phyloP scores from a whole-genome alignment of 2,113 vertebrate genomes.

The Bujurquina vittata region DNA sequence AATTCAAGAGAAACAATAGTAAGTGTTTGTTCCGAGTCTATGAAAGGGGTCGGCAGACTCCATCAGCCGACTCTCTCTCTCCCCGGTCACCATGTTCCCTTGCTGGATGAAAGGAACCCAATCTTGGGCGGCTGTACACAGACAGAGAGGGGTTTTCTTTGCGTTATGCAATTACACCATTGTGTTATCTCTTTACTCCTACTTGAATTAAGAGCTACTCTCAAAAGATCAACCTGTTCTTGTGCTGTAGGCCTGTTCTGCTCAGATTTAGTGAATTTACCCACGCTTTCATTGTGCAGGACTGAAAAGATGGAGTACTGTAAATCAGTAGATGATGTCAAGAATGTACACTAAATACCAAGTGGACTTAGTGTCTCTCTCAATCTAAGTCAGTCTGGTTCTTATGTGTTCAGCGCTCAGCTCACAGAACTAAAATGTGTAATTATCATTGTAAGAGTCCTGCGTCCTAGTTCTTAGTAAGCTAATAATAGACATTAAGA shows the following conservation, averaged over 20 bases:
- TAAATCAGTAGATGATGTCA: not conserved
- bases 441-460: not conserved
- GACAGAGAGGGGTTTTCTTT: constrained; percentile 54
- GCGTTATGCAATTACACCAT: constrained; percentile 63
- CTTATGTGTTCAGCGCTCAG: not conserved
- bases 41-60: constrained; percentile 62
- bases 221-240: constrained; percentile 51
- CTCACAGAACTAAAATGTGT: not conserved
- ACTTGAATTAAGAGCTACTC: constrained; percentile 58
- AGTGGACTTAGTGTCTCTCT: constrained; percentile 38
- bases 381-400: not conserved
- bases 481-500: constrained; percentile 38
- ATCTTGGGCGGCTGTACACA: constrained; percentile 50
- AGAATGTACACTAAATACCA: constrained; percentile 31
- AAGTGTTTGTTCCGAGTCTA: constrained; percentile 59
- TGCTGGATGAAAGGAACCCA: constrained; percentile 60
- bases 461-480: not conserved
- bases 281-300: not conserved
- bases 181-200: constrained; percentile 39
- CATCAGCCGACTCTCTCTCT: constrained; percentile 27
- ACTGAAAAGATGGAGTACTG: not conserved
- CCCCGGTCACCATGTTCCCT: constrained; percentile 50
- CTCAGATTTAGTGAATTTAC: constrained; percentile 10
- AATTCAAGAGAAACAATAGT: constrained; percentile 29
- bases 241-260: constrained; percentile 9